phyloP scores from a whole-genome alignment of 2,113 vertebrate genomes.

The Oreotrochilus melanogaster region DNA sequence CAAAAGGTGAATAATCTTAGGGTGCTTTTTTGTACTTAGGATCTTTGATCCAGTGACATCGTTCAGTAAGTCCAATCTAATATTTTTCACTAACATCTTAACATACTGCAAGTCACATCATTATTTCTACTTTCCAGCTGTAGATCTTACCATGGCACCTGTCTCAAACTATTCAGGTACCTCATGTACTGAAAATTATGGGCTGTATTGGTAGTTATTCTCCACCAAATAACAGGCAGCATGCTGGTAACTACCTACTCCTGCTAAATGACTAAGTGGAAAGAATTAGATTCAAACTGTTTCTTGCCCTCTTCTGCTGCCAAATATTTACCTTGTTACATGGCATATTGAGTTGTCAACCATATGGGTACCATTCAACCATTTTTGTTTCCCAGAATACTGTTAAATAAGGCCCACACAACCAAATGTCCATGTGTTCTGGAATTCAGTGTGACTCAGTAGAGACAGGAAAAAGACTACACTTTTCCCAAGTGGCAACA shows the following conservation, averaged over 20 bases:
- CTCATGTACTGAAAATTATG: neutral
- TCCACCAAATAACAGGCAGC: neutral
- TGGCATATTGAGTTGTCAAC: slow-evolving; percentile 68
- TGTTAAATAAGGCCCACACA: slow-evolving; percentile 59
- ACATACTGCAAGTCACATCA: neutral
- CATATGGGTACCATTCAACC: slow-evolving; percentile 76
- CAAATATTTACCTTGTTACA: slow-evolving; percentile 67
- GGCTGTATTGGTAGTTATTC: neutral
- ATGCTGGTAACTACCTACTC: slow-evolving; percentile 6
- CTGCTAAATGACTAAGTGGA: slow-evolving; percentile 4
- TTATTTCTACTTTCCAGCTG: neutral
- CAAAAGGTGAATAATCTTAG: neutral
- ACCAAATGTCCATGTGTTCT: slow-evolving; percentile 74
- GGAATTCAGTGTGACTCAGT: slow-evolving; percentile 37
- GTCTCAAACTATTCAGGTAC: neutral
- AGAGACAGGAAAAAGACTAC: slow-evolving; percentile 16
- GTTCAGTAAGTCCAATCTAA: neutral
- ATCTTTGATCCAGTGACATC: neutral
- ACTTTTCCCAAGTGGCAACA: neutral
- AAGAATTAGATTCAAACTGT: slow-evolving; percentile 31
- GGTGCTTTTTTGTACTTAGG: neutral
- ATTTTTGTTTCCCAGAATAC: slow-evolving; percentile 52
- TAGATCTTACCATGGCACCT: neutral
- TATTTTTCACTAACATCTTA: neutral
- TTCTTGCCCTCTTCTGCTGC: slow-evolving; percentile 44